Base-by-base conservation (phyloP, 2,797 vertebrate genomes). In the Hydrolagus colliei region DNA sequence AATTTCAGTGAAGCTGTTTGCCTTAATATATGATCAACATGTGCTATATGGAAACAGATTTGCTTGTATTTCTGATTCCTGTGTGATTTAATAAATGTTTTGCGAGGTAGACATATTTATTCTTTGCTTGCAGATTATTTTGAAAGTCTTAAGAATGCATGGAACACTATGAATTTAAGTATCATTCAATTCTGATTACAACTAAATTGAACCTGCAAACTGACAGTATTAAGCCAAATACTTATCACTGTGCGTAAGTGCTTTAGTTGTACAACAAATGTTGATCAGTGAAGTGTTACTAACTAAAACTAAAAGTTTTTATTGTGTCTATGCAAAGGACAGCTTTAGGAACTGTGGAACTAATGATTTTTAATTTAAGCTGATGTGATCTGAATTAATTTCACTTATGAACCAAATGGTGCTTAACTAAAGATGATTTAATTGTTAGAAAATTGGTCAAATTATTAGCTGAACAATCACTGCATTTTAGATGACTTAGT, bases 381-480 rank as follows among this genome's bases (percentile, higher is more conserved):
- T 61, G 9, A 4, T 77, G 75, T 52, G 52, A n/a, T 77, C 41
- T 1, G 18, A 77, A 61, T 20, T 77, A 61, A 77, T 59, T 76
- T 10, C 18, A 59, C 41, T 76, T 76, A 76, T 61, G 75, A 61
- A 77, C 16, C 75, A 77, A 77, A 77, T 77, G 35, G 73, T 52
- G 75, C 75, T 77, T 61, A 61, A 16, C 75, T n/a, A 2, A 77
- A 76, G 41, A 61, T n/a, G 75, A 13, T 77, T 77, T n/a, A 77
- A 77, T 61, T 77, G 75, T 61, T 20, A n/a, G 75, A 61, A 77
- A 77, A 77, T 77, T 77, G 52, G 75, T 77, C 52, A 5, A 61
- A 61, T 16, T 77, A n/a, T 61, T 77, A 11, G 18, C n/a, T n/a
- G 11, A 77, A 18, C 18, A 77, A 77, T 77, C 41, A 61, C 52